A percentile compares a stretch with the other conserved stretches of the same genome.
Conservation (phyloP, 2,797 vertebrate species). For the Poliocrania exsul region DNA sequence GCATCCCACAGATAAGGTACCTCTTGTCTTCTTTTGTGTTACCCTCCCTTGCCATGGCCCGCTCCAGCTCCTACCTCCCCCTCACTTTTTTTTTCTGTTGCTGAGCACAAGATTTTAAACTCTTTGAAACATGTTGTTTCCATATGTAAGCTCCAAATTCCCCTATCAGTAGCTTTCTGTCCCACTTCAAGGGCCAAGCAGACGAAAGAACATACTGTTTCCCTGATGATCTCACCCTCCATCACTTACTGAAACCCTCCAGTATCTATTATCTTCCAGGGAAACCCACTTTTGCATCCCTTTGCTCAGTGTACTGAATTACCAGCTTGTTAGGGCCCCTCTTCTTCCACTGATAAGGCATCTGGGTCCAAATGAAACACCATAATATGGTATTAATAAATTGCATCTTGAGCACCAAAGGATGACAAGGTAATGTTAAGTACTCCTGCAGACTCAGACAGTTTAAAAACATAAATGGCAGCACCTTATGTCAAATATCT, state of each 20-base stretch:
- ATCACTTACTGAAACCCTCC: slow-evolving; percentile 56
- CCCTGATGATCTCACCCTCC: background rate
- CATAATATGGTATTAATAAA: background rate
- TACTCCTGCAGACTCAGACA: background rate
- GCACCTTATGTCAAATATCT: background rate
- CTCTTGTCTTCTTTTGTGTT: slow-evolving; percentile 19
- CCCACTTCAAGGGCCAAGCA: slow-evolving; percentile 18
- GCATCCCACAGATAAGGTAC: background rate
- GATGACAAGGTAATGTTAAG: background rate
- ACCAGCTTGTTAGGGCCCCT: slow-evolving; percentile 51
- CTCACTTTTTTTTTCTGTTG: background rate
- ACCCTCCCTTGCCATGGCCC: background rate
- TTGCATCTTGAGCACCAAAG: background rate
- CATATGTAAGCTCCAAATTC: slow-evolving; percentile 78
- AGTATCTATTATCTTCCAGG: slow-evolving; percentile 31
- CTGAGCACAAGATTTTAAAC: slow-evolving; percentile 69
- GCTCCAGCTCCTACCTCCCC: background rate
- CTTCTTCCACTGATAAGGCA: slow-evolving; percentile 62
- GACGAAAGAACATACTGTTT: slow-evolving; percentile 61
- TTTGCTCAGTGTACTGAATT: slow-evolving; percentile 54
- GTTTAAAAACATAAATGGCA: background rate
- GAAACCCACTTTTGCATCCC: slow-evolving; percentile 32
- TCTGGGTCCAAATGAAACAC: background rate
- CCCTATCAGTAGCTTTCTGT: slow-evolving; percentile 73
- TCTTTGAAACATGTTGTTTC: slow-evolving; percentile 81